A percentile compares a stretch with the other conserved stretches of the same genome.
Conservation (phyloP, 1,140 invertebrate species). For the Formica exsecta region DNA sequence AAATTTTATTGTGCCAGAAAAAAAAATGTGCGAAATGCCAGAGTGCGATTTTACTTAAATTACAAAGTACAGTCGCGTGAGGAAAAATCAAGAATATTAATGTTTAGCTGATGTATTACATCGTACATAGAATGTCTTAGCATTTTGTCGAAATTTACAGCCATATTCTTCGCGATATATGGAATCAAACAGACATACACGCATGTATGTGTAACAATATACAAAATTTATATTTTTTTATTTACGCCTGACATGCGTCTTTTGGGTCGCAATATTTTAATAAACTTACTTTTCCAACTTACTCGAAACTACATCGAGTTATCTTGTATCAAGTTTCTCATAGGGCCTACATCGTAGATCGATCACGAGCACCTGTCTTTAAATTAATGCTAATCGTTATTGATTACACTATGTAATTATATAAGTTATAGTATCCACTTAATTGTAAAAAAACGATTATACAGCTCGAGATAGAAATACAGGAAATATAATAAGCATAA, state of each 20-base stretch:
- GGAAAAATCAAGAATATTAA: background rate
- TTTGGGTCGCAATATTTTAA: background rate
- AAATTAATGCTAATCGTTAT: constrained; percentile 59
- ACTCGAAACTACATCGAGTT: constrained; percentile 24
- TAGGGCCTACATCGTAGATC: constrained; percentile 52
- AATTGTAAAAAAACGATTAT: constrained; percentile 7
- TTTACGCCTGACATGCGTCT: background rate
- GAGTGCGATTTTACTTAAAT: constrained; percentile 20
- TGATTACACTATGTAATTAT: constrained; percentile 66
- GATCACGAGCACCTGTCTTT: constrained; percentile 67
- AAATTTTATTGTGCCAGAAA: constrained; percentile 27
- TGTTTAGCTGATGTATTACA: background rate
- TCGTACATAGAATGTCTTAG: background rate
- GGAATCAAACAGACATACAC: background rate
- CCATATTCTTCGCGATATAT: background rate
- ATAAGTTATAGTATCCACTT: constrained; percentile 9
- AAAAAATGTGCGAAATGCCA: background rate
- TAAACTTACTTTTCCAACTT: background rate
- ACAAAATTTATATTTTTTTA: background rate
- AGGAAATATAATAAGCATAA: constrained; percentile 27
- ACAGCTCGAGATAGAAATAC: background rate
- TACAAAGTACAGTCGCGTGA: background rate
- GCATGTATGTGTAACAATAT: too few relatives aligned
- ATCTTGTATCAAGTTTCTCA: constrained; percentile 20
- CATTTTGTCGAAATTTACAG: background rate